Conservation (phyloP, 2,888 invertebrate genomes). For the Cheilosia vulpina region DNA sequence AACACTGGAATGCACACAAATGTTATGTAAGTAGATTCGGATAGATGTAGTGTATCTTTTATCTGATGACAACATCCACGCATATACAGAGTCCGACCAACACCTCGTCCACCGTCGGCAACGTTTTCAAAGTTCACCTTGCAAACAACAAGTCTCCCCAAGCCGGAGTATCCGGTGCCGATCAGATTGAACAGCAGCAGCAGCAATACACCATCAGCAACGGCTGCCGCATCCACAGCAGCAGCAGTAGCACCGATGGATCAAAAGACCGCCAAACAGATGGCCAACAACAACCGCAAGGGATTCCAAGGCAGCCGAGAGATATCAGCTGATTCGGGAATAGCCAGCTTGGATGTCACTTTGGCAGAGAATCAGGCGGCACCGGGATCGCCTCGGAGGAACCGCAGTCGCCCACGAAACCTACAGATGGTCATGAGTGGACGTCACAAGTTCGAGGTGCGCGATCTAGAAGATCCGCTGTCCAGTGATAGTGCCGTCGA, state of each 20-base stretch:
- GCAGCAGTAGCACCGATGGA: slow-evolving; percentile 84
- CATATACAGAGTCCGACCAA: slow-evolving; percentile 81
- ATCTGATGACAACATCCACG: slow-evolving; percentile 23
- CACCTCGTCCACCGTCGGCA: slow-evolving; percentile 82
- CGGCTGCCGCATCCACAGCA: slow-evolving; percentile 77
- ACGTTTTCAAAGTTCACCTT: slow-evolving; percentile 86
- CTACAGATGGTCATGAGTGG: slow-evolving; percentile 90
- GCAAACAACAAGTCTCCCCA: slow-evolving; percentile 89
- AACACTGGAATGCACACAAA: slow-evolving; percentile 83
- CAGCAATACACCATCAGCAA: slow-evolving; percentile 76
- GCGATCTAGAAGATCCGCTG: slow-evolving; percentile 85
- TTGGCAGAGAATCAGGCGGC: slow-evolving; percentile 78
- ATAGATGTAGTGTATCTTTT: slow-evolving; percentile 3
- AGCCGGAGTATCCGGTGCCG: slow-evolving; percentile 88
- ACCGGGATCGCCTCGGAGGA: slow-evolving; percentile 80
- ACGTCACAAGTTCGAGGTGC: slow-evolving; percentile 90
- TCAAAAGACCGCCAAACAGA: slow-evolving; percentile 89
- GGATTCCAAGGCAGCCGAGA: slow-evolving; percentile 83
- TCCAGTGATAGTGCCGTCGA: slow-evolving; percentile 83
- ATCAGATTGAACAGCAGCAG: slow-evolving; percentile 80
- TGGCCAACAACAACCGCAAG: slow-evolving; percentile 88
- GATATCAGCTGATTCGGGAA: slow-evolving; percentile 83
- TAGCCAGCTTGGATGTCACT: slow-evolving; percentile 82
- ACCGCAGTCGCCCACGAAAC: slow-evolving; percentile 86
- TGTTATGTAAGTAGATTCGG: slow-evolving; percentile 81